phyloP scores from a whole-genome alignment of 2,797 vertebrate genomes.

The Caiman crocodilus region DNA sequence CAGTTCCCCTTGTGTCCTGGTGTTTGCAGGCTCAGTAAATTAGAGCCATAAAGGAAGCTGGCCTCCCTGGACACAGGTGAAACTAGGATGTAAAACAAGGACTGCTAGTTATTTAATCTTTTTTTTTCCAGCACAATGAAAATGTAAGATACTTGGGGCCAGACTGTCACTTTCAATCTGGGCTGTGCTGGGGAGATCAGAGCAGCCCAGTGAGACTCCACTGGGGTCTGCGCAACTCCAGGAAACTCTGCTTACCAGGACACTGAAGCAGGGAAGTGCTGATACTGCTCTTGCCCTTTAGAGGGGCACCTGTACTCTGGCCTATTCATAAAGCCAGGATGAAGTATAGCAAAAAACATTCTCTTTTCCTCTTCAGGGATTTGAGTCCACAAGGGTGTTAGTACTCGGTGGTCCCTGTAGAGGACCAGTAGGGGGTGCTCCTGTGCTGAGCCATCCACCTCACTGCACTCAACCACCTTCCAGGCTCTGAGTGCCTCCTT shows the following conservation, averaged over 20 bases:
- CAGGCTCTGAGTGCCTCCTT: too few relatives aligned
- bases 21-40: slow-evolving; percentile 60
- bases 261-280: background rate
- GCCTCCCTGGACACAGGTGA: slow-evolving; percentile 28
- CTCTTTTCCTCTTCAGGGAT: background rate
- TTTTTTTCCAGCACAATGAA: background rate
- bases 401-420: too few relatives aligned
- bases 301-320: background rate
- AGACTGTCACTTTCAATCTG: background rate
- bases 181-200: background rate
- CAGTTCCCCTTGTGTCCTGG: slow-evolving; percentile 38
- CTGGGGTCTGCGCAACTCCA: too few relatives aligned
- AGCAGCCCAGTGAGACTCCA: background rate
- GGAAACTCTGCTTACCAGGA: too few relatives aligned
- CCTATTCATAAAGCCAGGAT: background rate
- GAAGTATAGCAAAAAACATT: background rate
- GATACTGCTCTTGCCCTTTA: background rate
- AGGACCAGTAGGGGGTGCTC: too few relatives aligned
- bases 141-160: background rate
- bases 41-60: slow-evolving; percentile 35
- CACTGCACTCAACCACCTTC: too few relatives aligned
- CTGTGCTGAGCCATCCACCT: too few relatives aligned
- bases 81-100: slow-evolving; percentile 23
- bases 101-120: background rate
- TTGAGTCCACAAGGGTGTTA: too few relatives aligned